A percentile compares a stretch with the other conserved stretches of the same genome.
These are phyloP conservation scores for Harlomillsia oculata DNA, from an alignment of 1,140 invertebrate genomes.

Conservation along the genomic window DNA sequence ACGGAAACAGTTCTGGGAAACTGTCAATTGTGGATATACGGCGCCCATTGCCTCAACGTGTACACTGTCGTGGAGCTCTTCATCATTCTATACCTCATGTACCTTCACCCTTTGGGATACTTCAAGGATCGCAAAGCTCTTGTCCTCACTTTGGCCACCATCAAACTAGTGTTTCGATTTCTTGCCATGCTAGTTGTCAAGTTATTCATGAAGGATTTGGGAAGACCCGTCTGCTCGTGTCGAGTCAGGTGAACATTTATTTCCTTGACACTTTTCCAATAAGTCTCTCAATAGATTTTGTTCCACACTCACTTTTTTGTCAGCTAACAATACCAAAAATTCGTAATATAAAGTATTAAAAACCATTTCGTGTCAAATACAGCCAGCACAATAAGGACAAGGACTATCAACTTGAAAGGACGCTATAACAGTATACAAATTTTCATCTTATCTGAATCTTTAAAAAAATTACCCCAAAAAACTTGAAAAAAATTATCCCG, in stretches of 20 bases:
- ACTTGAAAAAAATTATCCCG: too few species aligned
- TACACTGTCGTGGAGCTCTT: slow-evolving; percentile 20
- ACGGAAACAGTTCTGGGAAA: slow-evolving; percentile 22
- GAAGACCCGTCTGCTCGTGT: slow-evolving; percentile 22
- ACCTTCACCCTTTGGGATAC: not conserved
- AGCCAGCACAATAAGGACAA: too few species aligned
- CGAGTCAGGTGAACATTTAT: slow-evolving; percentile 7
- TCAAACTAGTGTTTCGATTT: slow-evolving; percentile 18
- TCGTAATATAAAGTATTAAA: too few species aligned
- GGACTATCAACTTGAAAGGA: too few species aligned
- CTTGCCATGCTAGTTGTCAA: slow-evolving; percentile 10
- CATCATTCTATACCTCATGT: slow-evolving; percentile 9
- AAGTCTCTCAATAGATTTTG: too few species aligned
- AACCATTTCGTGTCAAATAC: too few species aligned
- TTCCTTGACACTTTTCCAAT: too few species aligned
- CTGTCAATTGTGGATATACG: slow-evolving; percentile 25
- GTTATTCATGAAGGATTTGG: slow-evolving; percentile 22
- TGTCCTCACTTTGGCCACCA: slow-evolving; percentile 7
- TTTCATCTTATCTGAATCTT: too few species aligned
- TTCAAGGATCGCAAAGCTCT: slow-evolving; percentile 16
- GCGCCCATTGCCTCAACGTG: slow-evolving; percentile 16
- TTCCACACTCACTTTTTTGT: too few species aligned
- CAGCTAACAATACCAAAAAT: too few species aligned
- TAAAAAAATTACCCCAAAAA: too few species aligned
- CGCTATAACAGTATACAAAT: too few species aligned